Conservation (phyloP, 23 tunicate species). For the Halocynthia roretzi region DNA sequence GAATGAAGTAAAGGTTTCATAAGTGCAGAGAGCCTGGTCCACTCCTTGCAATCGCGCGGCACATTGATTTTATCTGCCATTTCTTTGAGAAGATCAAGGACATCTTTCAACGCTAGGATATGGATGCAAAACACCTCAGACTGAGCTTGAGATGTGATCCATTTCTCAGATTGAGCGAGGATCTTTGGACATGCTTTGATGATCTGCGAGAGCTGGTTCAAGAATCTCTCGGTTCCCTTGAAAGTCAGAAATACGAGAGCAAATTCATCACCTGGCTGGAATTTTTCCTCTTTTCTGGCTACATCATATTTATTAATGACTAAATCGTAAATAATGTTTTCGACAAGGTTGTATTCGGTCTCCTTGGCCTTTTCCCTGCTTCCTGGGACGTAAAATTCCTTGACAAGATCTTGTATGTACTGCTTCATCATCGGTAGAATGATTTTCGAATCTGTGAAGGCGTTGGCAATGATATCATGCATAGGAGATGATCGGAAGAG, state of each 20-base stretch:
- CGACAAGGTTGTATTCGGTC: neutral
- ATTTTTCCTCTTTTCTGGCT: neutral
- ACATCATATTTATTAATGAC: slow-evolving; percentile 8
- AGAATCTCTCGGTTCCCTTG: slow-evolving; percentile 5
- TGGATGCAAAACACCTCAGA: slow-evolving; percentile 14
- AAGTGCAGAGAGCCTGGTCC: slow-evolving; percentile 28
- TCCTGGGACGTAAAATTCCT: slow-evolving; percentile 1
- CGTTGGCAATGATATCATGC: slow-evolving; percentile 1
- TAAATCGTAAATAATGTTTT: neutral
- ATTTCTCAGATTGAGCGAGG: slow-evolving; percentile 4
- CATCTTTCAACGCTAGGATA: slow-evolving; percentile 24
- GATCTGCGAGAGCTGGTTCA: slow-evolving; percentile 26
- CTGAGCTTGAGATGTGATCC: slow-evolving; percentile 24
- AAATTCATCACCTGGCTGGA: slow-evolving; percentile 26
- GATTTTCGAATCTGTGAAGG: neutral
- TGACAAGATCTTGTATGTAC: slow-evolving; percentile 9
- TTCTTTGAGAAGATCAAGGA: slow-evolving; percentile 20
- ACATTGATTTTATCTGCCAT: slow-evolving; percentile 20
- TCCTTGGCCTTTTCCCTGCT: neutral
- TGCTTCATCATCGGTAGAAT: neutral
- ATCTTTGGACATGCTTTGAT: slow-evolving; percentile 22
- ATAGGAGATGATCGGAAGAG: neutral
- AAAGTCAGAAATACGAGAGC: slow-evolving; percentile 31
- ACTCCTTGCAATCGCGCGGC: slow-evolving; percentile 25
- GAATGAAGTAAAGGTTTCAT: slow-evolving; percentile 26